Evolutionary conservation across 2,797 vertebrate species (phyloP).

Genomic region (Sandelia bainsii): DNA sequence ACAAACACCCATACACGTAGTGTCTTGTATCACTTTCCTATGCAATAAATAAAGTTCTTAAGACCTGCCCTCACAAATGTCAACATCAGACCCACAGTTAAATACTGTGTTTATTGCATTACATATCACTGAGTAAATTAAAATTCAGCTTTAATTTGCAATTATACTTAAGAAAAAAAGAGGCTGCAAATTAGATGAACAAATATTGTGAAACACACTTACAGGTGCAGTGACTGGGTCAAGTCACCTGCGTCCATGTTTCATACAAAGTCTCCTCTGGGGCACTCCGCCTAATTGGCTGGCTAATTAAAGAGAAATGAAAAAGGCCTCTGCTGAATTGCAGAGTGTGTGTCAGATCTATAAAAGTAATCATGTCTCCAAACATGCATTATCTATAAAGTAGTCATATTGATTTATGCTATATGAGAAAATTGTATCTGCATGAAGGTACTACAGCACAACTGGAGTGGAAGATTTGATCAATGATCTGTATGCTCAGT

Average conservation of each 20-base stretch:
- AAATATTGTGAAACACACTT: conserved; percentile 49
- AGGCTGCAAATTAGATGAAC: conserved; percentile 56
- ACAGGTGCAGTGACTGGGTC: conserved; percentile 44
- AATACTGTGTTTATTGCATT: not conserved
- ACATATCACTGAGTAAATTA: conserved; percentile 20
- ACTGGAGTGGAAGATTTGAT: conserved; percentile 36
- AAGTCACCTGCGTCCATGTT: conserved; percentile 54
- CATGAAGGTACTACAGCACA: conserved; percentile 8
- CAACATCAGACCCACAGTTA: not conserved
- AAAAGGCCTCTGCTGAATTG: conserved; percentile 55
- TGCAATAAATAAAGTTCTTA: conserved; percentile 7
- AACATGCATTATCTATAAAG: conserved; percentile 57
- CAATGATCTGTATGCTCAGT: conserved; percentile 30
- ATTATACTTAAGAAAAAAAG: conserved; percentile 13
- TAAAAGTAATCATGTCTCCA: conserved; percentile 73
- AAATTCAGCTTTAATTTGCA: conserved; percentile 61
- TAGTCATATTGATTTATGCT: conserved; percentile 64
- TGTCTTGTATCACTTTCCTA: conserved; percentile 3
- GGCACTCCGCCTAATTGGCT: conserved; percentile 75
- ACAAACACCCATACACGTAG: not conserved
- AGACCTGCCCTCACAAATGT: not conserved
- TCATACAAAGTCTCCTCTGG: conserved; percentile 43
- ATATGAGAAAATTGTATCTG: conserved; percentile 44
- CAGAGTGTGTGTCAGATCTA: conserved; percentile 59
- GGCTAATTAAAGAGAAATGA: conserved; percentile 77